A percentile compares a stretch with the other conserved stretches of the same genome.
Conservation (phyloP, 2,113 vertebrate species). For the Tragulus kanchil region DNA sequence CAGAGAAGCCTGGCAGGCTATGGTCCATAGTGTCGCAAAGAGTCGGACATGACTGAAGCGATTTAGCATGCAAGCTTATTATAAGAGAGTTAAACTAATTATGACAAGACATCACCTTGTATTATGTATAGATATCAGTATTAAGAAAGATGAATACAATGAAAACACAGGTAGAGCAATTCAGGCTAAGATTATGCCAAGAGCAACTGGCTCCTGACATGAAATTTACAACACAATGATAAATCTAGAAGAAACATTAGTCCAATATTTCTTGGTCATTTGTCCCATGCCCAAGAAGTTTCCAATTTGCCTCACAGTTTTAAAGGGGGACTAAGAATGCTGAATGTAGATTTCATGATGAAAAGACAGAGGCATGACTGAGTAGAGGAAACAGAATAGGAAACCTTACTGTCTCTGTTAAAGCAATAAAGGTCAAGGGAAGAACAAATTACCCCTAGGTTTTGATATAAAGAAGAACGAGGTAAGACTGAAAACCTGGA, state of each 20-base stretch:
- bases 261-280: neutral
- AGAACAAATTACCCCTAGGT: neutral
- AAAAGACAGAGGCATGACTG: neutral
- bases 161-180: neutral
- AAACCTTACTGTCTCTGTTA: neutral
- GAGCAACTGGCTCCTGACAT: neutral
- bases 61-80: neutral
- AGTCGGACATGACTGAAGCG: neutral
- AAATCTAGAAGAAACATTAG: constrained; percentile 35
- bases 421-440: neutral
- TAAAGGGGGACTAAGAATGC: neutral
- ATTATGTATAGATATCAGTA: neutral
- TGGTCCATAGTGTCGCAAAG: neutral
- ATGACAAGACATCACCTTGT: neutral
- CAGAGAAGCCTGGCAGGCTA: neutral
- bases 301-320: neutral
- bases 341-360: neutral
- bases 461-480: neutral
- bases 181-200: neutral
- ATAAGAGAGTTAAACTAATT: neutral
- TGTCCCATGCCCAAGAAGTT: constrained; percentile 16
- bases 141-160: neutral
- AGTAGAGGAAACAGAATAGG: neutral
- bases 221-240: constrained; percentile 21
- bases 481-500: neutral